Evolutionary conservation across 1,140 invertebrate species (phyloP).

Genomic region (Rhizoglyphus robini): DNA sequence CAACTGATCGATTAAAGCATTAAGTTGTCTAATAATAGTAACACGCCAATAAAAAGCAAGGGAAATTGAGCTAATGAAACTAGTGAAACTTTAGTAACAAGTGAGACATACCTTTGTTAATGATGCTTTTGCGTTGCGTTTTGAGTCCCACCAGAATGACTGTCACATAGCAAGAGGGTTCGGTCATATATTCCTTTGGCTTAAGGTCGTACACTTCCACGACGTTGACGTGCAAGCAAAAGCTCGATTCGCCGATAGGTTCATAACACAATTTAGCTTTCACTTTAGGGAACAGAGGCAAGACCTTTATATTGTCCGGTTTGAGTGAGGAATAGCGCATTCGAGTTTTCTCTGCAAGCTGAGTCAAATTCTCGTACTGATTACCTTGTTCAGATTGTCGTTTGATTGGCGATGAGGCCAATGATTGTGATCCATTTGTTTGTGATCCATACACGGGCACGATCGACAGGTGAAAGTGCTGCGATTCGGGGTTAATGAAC

Average conservation of each 20-base stretch:
- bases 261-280: not conserved
- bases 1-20: too few species aligned
- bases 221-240: not conserved
- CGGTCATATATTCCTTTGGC: conserved; percentile 16
- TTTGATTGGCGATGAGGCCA: not conserved
- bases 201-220: conserved; percentile 2
- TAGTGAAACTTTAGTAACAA: too few species aligned
- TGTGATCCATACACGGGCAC: conserved; percentile 16
- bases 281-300: conserved; percentile 7
- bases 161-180: conserved; percentile 22
- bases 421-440: not conserved
- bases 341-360: not conserved
- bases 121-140: not conserved
- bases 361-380: conserved; percentile 7
- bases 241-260: not conserved
- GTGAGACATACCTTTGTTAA: conserved; percentile 15
- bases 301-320: not conserved
- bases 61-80: too few species aligned
- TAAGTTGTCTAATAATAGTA: too few species aligned
- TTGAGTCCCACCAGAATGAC: conserved; percentile 18
- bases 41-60: too few species aligned
- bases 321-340: conserved; percentile 3
- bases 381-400: not conserved
- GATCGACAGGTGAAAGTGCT: conserved; percentile 22
- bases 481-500: conserved; percentile 16